Base-by-base conservation (phyloP, 1,140 invertebrate species). In the Ridgeia piscesae region DNA sequence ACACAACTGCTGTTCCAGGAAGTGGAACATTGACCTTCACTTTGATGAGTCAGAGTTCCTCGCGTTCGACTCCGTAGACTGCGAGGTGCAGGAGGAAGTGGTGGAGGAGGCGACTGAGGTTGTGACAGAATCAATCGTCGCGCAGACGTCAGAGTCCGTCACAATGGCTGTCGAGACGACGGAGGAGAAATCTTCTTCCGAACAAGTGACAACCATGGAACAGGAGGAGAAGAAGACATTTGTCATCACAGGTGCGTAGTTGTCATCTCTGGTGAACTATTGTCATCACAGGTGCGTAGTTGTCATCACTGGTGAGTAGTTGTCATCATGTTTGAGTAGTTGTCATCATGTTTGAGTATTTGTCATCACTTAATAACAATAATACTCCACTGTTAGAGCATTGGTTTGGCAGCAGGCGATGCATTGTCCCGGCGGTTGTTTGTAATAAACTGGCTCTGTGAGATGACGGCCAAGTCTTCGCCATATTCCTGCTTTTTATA, bases 181-280 rank as follows among this genome's bases (percentile, higher is more conserved):
- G 27, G 33, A 88, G 91, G 92, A 93, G 35, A 92, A 91, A 33
- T 92, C 93, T 9, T 92, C 92, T 27, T 50, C 93, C 17, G 91
- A 93, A 33, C 92, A 93, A 33, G n/a, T 93, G 35, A 91, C 42
- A 27, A 91, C 89, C 89, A 91, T 48, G 33, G 93, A 93, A 88
- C 93, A 93, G 90, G 93, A 93, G 77, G 93, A 93, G 90, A 93
- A 92, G 35, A 93, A 93, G 35, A 93, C 93, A 6, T 93, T 93
- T 89, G 89, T 92, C 92, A 93, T 93, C 92, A 93, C 93, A 91
- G 92, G 93, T 93, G 33, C 11, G 77, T 89, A 88, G 1, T 33
- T 77, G 58, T 77, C 58, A 77, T 77, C 58, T 21, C 17, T 14
- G 17, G 58, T 31, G 14, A 77, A 21, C 27, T 14, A 4, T 17